A percentile compares a stretch with the other conserved stretches of the same genome.
Conservation (phyloP, 2,113 vertebrate genomes). For the Ictalurus punctatus region DNA sequence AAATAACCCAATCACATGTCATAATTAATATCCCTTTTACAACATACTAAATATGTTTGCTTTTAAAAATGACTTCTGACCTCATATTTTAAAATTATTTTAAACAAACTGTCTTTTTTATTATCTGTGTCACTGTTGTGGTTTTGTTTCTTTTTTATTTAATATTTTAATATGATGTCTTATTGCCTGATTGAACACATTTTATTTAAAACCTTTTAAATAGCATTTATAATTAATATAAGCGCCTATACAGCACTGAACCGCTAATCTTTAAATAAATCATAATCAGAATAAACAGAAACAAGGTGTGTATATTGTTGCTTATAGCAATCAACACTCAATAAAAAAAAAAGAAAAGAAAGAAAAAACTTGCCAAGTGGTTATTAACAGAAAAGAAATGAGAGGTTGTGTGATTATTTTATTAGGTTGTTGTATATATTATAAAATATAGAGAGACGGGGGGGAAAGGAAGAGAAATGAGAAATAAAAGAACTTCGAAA, state of each 20-base stretch:
- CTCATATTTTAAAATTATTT: not conserved
- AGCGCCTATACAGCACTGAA: not conserved
- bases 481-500: not conserved
- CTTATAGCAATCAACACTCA: not conserved
- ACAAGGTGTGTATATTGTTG: not conserved
- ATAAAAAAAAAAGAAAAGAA: not conserved
- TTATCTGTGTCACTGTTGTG: not conserved
- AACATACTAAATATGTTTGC: not conserved
- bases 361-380: not conserved
- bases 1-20: not conserved
- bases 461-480: not conserved
- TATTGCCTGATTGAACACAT: not conserved
- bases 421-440: not conserved
- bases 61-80: not conserved
- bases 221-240: not conserved
- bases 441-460: not conserved
- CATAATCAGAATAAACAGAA: not conserved
- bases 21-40: not conserved
- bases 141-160: not conserved
- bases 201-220: not conserved
- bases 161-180: not conserved
- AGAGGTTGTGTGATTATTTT: too few relatives aligned
- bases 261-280: not conserved
- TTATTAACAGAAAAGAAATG: not conserved
- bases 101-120: not conserved